A percentile compares a stretch with the other conserved stretches of the same genome.
These are phyloP conservation scores for Helicolenus hilgendorfi DNA, from an alignment of 2,797 vertebrate genomes.

Conservation along the genomic window DNA sequence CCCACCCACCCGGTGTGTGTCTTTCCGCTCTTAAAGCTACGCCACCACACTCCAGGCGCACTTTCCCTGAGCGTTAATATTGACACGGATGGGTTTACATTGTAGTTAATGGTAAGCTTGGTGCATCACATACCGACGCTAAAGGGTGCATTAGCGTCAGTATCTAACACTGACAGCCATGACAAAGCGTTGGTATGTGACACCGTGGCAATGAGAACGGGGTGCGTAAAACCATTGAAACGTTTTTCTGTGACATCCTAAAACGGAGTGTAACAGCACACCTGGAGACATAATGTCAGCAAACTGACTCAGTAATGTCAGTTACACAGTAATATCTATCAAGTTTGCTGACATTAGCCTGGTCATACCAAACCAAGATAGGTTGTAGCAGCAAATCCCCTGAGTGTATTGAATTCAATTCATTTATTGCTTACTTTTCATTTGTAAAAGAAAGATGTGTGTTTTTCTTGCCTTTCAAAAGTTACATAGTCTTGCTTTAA, in stretches of 20 bases:
- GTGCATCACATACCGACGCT: no score
- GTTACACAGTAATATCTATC: not conserved
- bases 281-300: not conserved
- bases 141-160: no score
- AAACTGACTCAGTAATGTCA: slow-evolving; percentile 10
- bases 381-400: not conserved
- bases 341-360: slow-evolving; percentile 1
- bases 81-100: no score
- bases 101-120: no score
- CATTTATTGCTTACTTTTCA: slow-evolving; percentile 1
- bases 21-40: no score
- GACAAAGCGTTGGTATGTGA: no score
- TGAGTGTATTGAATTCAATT: slow-evolving; percentile 10
- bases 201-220: no score
- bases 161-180: no score
- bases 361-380: slow-evolving; percentile 10
- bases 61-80: no score
- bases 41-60: no score
- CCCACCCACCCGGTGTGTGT: no score
- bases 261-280: not conserved
- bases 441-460: not conserved
- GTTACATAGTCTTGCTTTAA: slow-evolving; percentile 46
- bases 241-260: not conserved
- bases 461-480: slow-evolving; percentile 6
- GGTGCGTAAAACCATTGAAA: not conserved